Conservation (phyloP, 2,888 invertebrate genomes). For the Pyrrhia umbra region DNA sequence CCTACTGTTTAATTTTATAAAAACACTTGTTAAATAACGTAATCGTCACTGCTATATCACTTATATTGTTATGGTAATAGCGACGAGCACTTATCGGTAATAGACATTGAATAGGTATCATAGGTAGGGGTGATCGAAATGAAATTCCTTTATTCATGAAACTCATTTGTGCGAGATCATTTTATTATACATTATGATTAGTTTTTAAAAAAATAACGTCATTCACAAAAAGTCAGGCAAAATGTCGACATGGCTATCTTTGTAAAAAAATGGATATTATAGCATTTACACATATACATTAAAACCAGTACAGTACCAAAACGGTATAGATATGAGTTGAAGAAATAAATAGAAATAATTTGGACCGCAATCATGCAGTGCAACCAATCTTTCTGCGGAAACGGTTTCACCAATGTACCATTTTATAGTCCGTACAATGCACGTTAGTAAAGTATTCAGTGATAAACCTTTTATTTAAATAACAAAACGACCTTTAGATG, state of each 20-base stretch:
- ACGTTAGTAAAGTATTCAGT: conserved; percentile 40
- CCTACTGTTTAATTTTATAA: conserved; percentile 11
- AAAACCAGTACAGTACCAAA: conserved; percentile 13
- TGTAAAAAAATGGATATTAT: conserved; percentile 21
- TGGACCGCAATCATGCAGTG: conserved; percentile 73
- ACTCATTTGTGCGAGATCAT: neutral
- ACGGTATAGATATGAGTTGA: conserved; percentile 43
- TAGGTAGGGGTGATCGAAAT: conserved; percentile 3
- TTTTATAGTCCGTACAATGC: conserved; percentile 43
- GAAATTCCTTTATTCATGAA: neutral
- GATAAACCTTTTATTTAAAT: too few species aligned
- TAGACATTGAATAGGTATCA: too few species aligned
- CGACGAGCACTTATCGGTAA: too few species aligned
- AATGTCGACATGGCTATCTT: conserved; percentile 35
- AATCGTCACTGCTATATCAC: too few species aligned
- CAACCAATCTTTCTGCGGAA: conserved; percentile 52
- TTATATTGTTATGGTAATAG: too few species aligned
- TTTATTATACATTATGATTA: neutral
- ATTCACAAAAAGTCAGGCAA: conserved; percentile 33
- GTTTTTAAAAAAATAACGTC: conserved; percentile 25
- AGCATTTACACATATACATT: conserved; percentile 28
- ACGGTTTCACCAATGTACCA: conserved; percentile 47
- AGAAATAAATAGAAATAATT: conserved; percentile 31
- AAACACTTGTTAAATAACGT: too few species aligned
- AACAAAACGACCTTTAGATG: too few species aligned